Conservation (phyloP, 2,797 vertebrate genomes). For the Sciurus vulgaris region DNA sequence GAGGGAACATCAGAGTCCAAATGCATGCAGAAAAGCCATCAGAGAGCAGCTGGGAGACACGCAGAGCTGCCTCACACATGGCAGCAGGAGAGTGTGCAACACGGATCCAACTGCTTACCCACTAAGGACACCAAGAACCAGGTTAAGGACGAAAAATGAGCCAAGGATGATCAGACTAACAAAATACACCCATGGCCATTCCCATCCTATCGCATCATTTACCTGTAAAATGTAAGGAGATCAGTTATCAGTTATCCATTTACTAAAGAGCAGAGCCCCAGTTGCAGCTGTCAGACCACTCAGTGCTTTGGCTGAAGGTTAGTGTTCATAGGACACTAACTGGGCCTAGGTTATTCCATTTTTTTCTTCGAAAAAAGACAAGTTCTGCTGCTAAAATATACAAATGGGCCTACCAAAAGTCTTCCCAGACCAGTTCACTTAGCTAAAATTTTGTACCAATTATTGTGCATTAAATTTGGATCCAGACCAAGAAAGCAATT, state of each 20-base stretch:
- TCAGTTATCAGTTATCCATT: constrained; percentile 88
- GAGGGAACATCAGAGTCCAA: constrained; percentile 84
- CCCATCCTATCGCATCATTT: constrained; percentile 97
- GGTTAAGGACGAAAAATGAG: constrained; percentile 99
- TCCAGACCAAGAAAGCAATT: constrained; percentile 73
- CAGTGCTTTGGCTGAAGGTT: constrained; percentile 72
- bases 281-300: constrained; percentile 88
- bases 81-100: constrained; percentile 85
- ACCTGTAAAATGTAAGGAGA: constrained; percentile 94
- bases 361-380: neutral
- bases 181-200: constrained; percentile 98
- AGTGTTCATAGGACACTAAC: neutral
- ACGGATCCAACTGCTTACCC: constrained; percentile 95
- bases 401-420: neutral
- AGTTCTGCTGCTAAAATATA: constrained; percentile 25
- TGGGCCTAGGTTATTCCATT: neutral
- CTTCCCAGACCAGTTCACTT: neutral
- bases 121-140: constrained; percentile 99
- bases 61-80: constrained; percentile 86
- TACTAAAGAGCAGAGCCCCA: constrained; percentile 89
- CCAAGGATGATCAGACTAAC: constrained; percentile 99
- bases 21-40: constrained; percentile 88
- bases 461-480: constrained; percentile 67
- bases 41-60: constrained; percentile 84
- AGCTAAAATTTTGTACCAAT: constrained; percentile 66